phyloP scores from a whole-genome alignment of 2,797 vertebrate genomes.

The Cuniculus paca region DNA sequence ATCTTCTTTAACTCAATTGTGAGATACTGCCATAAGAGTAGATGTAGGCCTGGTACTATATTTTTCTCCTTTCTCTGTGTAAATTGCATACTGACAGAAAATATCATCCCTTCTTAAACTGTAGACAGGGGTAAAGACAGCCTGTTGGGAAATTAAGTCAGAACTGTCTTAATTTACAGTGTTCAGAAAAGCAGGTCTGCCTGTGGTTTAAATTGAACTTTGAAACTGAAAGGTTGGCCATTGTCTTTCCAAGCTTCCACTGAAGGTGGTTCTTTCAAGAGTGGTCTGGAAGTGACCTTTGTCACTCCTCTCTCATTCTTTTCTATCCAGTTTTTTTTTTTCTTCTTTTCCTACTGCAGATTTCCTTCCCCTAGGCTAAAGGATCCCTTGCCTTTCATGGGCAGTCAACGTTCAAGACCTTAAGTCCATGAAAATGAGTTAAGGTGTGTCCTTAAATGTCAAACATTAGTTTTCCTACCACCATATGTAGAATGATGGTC shows the following conservation, averaged over 20 bases:
- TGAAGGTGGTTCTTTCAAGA: not conserved
- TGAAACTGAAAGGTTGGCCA: not conserved
- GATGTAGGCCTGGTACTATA: not conserved
- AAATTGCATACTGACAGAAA: not conserved
- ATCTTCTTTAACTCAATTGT: conserved; percentile 6
- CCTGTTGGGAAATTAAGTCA: not conserved
- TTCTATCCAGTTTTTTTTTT: conserved; percentile 1
- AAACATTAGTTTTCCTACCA: not conserved
- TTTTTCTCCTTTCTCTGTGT: not conserved
- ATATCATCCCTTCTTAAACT: not conserved
- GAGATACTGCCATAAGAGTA: not conserved
- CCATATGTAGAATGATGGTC: not conserved
- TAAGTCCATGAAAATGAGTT: not conserved
- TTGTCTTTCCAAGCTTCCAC: not conserved
- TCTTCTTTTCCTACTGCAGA: not conserved
- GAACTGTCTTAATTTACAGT: not conserved
- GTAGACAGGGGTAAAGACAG: not conserved
- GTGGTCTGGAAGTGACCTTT: not conserved
- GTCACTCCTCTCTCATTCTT: not conserved
- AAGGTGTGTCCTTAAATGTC: conserved; percentile 4
- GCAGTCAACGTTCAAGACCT: not conserved
- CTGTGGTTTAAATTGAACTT: not conserved
- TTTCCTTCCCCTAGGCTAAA: not conserved
- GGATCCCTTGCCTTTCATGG: not conserved
- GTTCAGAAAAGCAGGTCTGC: not conserved